Base-by-base conservation (phyloP, 2,797 vertebrate species). In the Sitta carolinensis region DNA sequence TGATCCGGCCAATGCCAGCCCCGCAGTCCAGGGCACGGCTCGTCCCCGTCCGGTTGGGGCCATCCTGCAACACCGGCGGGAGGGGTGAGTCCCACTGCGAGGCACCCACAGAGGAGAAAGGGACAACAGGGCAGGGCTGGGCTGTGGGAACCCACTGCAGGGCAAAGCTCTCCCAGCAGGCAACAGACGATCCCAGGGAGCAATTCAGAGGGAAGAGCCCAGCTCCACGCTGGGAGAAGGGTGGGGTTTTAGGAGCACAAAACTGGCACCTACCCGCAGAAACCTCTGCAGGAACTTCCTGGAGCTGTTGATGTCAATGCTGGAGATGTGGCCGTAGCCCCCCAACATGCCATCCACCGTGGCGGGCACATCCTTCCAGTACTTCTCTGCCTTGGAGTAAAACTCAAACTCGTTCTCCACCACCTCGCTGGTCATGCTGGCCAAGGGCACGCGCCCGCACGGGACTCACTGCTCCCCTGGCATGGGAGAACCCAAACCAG, bases 261-360 rank as follows among this genome's bases (percentile, higher is more conserved):
- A 36, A 55, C 36, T 0, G 5, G 57, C 88, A 96, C 98, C 98
- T 98, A 99, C 99, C 82, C 99, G 98, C 43, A 99, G 95, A 91
- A 99, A 99, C 86, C 98, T 98, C 96, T 98, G 98, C 89, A 99
- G 98, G 95, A 99, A 99, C 80, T 98, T 98, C 95, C 98, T 98
- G 95, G 99, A 99, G 95, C 99, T 99, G 83, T 97, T 99, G 96
- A 99, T 98, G 93, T 99, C 99, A 4, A 99, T 98, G 97, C 80
- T 98, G 97, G 99, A 99, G 98, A 99, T 99, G 97, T 98, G 98
- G 78, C 99, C 99, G 1, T 99, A 99, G 48, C 99, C 99, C 11
- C 99, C 99, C 69, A 99, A 95, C 99, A 99, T 99, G 83, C 99
- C 99, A 0, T 99, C 99, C 96, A 99, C 99, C 0, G 99, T 99